These are phyloP conservation scores for Eurytoma adleriae DNA, from an alignment of 2,888 invertebrate species.

Conservation along the genomic window DNA sequence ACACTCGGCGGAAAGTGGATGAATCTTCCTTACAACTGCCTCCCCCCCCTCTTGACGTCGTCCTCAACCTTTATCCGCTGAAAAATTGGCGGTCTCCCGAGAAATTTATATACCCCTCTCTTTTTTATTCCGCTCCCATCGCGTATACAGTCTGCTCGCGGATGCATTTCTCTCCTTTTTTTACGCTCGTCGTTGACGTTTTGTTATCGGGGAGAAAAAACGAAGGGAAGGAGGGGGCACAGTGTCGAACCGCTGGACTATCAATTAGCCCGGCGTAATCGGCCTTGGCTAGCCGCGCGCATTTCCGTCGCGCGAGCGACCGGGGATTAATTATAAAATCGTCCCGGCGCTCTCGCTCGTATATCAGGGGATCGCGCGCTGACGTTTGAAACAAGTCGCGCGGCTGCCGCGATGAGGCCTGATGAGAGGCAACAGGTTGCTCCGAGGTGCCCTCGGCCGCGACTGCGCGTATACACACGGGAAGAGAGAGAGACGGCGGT, in stretches of 20 bases:
- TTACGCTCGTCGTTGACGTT: too few species aligned
- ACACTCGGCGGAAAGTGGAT: slow-evolving; percentile 34
- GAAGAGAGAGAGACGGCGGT: too few species aligned
- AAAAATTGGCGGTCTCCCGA: slow-evolving; percentile 34
- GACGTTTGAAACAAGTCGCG: slow-evolving; percentile 12
- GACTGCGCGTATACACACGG: not conserved
- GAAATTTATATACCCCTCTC: slow-evolving; percentile 33
- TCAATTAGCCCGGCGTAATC: too few species aligned
- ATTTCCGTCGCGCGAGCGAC: too few species aligned
- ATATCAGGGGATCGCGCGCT: not conserved
- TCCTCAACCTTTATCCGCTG: slow-evolving; percentile 40
- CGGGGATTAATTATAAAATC: too few species aligned
- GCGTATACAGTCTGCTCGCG: not conserved
- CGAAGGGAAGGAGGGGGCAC: too few species aligned
- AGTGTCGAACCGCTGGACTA: too few species aligned
- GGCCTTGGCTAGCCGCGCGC: too few species aligned
- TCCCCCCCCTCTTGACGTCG: not conserved
- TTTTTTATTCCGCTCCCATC: not conserved
- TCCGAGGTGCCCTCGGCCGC: not conserved
- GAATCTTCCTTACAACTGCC: slow-evolving; percentile 20
- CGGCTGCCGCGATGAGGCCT: not conserved
- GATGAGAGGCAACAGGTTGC: slow-evolving; percentile 22
- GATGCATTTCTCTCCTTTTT: not conserved
- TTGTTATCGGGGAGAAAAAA: too few species aligned
- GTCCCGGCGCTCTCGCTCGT: too few species aligned